phyloP scores from a whole-genome alignment of 2,113 vertebrate genomes.

The Lutjanus erythropterus region DNA sequence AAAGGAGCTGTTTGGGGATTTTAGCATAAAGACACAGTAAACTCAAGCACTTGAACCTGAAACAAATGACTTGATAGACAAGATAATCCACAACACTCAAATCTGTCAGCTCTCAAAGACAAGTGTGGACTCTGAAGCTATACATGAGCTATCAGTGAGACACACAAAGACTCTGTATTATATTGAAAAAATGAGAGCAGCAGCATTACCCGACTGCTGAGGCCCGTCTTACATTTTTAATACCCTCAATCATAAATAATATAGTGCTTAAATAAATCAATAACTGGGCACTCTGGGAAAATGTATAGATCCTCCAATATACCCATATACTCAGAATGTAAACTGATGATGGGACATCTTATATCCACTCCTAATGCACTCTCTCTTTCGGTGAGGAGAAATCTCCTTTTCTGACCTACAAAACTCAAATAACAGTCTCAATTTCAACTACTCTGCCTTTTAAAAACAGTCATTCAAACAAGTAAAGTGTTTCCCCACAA shows the following conservation, averaged over 20 bases:
- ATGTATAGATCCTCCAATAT: slow-evolving; percentile 52
- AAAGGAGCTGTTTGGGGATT: neutral
- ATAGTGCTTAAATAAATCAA: slow-evolving; percentile 74
- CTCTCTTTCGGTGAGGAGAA: neutral
- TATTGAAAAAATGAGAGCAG: slow-evolving; percentile 33
- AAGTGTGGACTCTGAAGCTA: slow-evolving; percentile 3
- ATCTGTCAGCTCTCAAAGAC: neutral
- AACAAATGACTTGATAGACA: neutral
- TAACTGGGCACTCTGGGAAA: slow-evolving; percentile 53
- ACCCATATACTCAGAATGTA: slow-evolving; percentile 22
- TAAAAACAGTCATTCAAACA: slow-evolving; percentile 17
- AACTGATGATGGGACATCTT: slow-evolving; percentile 23
- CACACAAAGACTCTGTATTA: slow-evolving; percentile 3
- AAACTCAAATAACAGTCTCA: neutral
- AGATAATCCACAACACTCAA: slow-evolving; percentile 7
- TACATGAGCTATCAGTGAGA: slow-evolving; percentile 2
- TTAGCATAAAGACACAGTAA: neutral
- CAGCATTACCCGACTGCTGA: slow-evolving; percentile 42
- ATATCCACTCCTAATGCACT: slow-evolving; percentile 23
- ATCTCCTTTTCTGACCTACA: slow-evolving; percentile 5
- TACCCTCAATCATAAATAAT: slow-evolving; percentile 73
- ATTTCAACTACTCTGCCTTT: neutral
- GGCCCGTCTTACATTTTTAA: slow-evolving; percentile 64
- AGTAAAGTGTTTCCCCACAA: neutral
- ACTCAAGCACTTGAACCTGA: neutral